Conservation (phyloP, 2,113 vertebrate genomes). For the Bostrychus sinensis region DNA sequence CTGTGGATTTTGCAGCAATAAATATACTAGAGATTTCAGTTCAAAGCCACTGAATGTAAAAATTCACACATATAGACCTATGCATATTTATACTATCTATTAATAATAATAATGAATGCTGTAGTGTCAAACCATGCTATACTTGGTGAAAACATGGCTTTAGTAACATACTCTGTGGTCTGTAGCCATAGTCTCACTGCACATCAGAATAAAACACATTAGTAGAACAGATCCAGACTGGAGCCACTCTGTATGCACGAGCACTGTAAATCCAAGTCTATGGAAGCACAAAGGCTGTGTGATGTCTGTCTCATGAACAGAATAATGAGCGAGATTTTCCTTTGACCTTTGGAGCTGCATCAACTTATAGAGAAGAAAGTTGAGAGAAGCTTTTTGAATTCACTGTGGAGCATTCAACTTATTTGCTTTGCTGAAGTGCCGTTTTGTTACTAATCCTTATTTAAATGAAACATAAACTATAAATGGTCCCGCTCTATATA, state of each 20-base stretch:
- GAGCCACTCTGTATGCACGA: neutral
- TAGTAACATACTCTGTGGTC: neutral
- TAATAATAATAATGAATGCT: too few relatives aligned
- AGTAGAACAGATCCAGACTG: neutral
- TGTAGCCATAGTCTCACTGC: neutral
- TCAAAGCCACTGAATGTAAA: too few relatives aligned
- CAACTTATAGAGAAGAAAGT: neutral
- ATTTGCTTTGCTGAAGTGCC: neutral
- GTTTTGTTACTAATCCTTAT: neutral
- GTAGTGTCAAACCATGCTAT: too few relatives aligned
- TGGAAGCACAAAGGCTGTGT: neutral
- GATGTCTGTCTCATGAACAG: conserved; percentile 1
- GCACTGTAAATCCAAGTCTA: neutral
- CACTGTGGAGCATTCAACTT: neutral
- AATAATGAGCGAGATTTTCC: neutral
- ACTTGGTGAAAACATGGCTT: too few relatives aligned
- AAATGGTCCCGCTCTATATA: neutral
- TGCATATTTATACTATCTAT: too few relatives aligned
- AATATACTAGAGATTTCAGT: too few relatives aligned
- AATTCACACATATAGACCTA: too few relatives aligned
- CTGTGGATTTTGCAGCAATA: too few relatives aligned
- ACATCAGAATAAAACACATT: neutral
- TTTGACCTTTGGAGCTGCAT: neutral
- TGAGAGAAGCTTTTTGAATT: neutral
- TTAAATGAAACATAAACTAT: neutral